Evolutionary conservation across 2,797 vertebrate species (phyloP), one percentile per base, ranked within the genome.

Genomic region (Cheirogaleus major): DNA sequence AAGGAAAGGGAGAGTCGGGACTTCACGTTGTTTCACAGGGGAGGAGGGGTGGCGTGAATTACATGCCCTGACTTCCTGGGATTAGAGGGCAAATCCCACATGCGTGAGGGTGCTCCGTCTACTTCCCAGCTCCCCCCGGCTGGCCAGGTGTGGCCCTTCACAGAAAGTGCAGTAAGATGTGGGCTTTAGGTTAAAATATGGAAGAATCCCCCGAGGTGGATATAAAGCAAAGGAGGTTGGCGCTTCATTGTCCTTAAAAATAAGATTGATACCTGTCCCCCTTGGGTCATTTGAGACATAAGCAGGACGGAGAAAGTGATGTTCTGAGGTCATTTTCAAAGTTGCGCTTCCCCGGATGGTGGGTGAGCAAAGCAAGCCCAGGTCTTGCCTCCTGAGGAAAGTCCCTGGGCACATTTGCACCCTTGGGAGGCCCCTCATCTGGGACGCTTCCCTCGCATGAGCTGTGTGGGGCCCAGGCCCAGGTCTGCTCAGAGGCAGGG

Each of bases 1-100:
- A 27, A 84, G 93, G 85, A 91, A 91, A 78, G 76, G 38, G 45
- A 87, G 81, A 96, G 38, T 76, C 45, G 32, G 35, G 35, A 57
- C n/a, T 82, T 80, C 20, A 17, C 7, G 11, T 32, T 69, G 72
- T 72, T 91, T 95, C 65, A 50, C 4, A 13, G 76, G 70, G 32
- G 45, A n/a, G 59, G 7, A 43, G 4, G n/a, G 27, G 27, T 4
- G 70, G 11, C 7, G 6, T 45, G 69, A 76, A 57, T 83, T 73
- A 81, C 23, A 75, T 11, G 14, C 11, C 38, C 41, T 17, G 1
- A 50, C 69, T 96, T 41, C 41, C 43, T 43, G 43, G 91, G 65
- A 73, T 81, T 50, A 73, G 50, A 95, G 69, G 32, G 73, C 67
- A 79, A 85, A 35, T 48, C 55, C n/a, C 52, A 57, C 11, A 9